These are phyloP conservation scores for Isoperla grammatica DNA, from an alignment of 2,888 invertebrate genomes.

Conservation along the genomic window DNA sequence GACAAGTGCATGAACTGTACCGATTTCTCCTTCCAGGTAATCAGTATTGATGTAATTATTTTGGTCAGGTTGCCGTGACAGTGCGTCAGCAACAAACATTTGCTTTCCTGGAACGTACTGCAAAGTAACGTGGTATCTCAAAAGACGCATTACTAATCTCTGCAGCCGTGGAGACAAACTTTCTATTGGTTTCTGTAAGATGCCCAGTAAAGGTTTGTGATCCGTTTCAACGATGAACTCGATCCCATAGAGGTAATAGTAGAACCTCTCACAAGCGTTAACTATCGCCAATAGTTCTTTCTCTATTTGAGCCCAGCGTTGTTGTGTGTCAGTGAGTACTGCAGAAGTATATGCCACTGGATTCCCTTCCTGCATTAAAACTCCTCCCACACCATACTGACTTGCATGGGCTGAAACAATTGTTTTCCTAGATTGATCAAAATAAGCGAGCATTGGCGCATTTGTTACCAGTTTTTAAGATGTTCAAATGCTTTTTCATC, in stretches of 20 bases:
- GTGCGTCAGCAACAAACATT: slow-evolving; percentile 1
- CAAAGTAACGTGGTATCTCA: not conserved
- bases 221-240: slow-evolving; percentile 3
- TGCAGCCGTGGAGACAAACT: not conserved
- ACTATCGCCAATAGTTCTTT: slow-evolving; percentile 4
- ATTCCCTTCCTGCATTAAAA: slow-evolving; percentile 24
- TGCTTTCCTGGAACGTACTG: not conserved
- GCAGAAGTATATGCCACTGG: slow-evolving; percentile 24
- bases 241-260: not conserved
- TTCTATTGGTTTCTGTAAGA: not conserved
- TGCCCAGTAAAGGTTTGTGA: slow-evolving; percentile 6
- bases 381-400: slow-evolving; percentile 29
- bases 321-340: slow-evolving; percentile 28
- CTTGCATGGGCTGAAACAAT: slow-evolving; percentile 30
- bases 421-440: slow-evolving; percentile 24
- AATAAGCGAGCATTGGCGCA: slow-evolving; percentile 16
- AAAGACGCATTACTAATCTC: not conserved
- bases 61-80: not conserved
- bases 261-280: not conserved
- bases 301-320: not conserved
- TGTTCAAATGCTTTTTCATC: not conserved
- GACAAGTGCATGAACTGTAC: not conserved
- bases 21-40: not conserved
- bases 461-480: slow-evolving; percentile 8
- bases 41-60: not conserved